Evolutionary conservation across 2,888 invertebrate genomes (phyloP).

Genomic region (Tipula vernalis): DNA sequence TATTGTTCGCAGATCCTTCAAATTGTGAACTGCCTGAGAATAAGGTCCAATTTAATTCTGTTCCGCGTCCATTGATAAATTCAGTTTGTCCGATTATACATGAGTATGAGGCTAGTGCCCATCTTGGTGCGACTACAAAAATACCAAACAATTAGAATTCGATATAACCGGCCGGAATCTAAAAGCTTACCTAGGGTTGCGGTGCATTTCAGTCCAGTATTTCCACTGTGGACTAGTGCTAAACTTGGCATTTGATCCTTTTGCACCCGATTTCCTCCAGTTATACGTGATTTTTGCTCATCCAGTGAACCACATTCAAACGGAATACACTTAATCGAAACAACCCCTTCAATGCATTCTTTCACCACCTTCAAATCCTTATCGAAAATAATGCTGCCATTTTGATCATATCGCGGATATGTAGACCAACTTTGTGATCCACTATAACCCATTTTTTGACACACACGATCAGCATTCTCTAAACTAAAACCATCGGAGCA

Average conservation of each 20-base stretch:
- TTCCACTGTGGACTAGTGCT: slow-evolving; percentile 37
- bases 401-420: slow-evolving; percentile 16
- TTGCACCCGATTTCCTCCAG: background rate
- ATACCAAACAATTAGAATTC: slow-evolving; percentile 18
- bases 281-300: slow-evolving; percentile 17
- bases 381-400: slow-evolving; percentile 28
- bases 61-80: slow-evolving; percentile 17
- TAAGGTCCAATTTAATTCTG: slow-evolving; percentile 18
- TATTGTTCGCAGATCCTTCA: slow-evolving; percentile 11
- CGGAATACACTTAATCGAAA: slow-evolving; percentile 43
- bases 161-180: background rate
- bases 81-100: slow-evolving; percentile 27
- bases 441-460: slow-evolving; percentile 41
- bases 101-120: slow-evolving; percentile 39
- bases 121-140: slow-evolving; percentile 33
- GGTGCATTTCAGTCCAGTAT: slow-evolving; percentile 37
- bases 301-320: slow-evolving; percentile 24
- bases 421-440: slow-evolving; percentile 28
- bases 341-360: slow-evolving; percentile 34
- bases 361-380: slow-evolving; percentile 35
- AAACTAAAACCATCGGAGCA: slow-evolving; percentile 43
- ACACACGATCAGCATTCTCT: slow-evolving; percentile 41
- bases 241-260: slow-evolving; percentile 41
- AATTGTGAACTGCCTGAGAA: slow-evolving; percentile 15
- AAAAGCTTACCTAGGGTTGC: slow-evolving; percentile 25